Base-by-base conservation (phyloP, 2,113 vertebrate genomes). In the Hyla sarda region DNA sequence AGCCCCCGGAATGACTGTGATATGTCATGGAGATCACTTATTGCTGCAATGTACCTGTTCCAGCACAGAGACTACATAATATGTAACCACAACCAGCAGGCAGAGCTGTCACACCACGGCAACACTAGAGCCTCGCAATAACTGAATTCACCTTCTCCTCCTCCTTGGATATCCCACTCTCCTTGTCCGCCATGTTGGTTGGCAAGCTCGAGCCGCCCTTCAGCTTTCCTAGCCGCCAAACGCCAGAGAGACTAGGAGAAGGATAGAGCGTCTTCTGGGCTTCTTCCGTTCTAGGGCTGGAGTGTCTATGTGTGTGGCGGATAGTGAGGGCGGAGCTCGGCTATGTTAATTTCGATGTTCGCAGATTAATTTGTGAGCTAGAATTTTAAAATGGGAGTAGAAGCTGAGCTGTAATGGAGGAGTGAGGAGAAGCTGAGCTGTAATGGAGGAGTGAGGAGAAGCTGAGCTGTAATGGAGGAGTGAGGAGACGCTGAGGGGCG, bases 111-210 rank as follows among this genome's bases (percentile, higher is more conserved):
- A n/a, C n/a, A n/a, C n/a, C n/a, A n/a, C n/a, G n/a, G n/a, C n/a
- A n/a, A n/a, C n/a, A n/a, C n/a, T n/a, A n/a, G n/a, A n/a, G n/a
- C n/a, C n/a, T n/a, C n/a, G n/a, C 25, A 67, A 7, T 17, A 11
- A 67, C 28, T 67, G 62, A 19, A 2, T 69, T 65, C 37, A 84
- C 76, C 84, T 80, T 69, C 12, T 86, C 62, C 23, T 86, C 58
- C 0, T n/a, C n/a, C n/a, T n/a, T n/a, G n/a, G 12, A 23, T 21
- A 3, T 2, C 6, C 19, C 84, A 21, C 23, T 47, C 79, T 41
- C 76, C 48, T 80, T 32, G 14, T 56, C 84, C n/a, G 84, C 84
- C 84, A 86, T 86, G 32, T 80, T 86, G 84, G 84, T 80, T 80
- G 84, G 48, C 60, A 69, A 28, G 17, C n/a, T 2, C 54, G 19